Evolutionary conservation across 2,113 vertebrate species (phyloP).

Genomic region (Oreochromis tanganicae): DNA sequence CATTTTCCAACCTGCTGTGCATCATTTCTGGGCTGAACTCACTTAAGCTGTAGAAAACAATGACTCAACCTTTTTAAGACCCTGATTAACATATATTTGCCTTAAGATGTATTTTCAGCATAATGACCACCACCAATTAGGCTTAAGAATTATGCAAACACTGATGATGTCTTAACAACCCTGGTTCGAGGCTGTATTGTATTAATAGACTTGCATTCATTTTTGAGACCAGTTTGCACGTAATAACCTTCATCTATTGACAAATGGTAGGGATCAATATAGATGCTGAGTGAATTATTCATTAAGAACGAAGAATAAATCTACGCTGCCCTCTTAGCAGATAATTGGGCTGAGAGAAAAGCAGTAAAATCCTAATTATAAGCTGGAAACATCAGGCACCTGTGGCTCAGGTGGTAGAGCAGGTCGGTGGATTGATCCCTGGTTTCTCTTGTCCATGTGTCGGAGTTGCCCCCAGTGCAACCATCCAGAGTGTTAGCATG

Average conservation of each 20-base stretch:
- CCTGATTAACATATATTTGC: slow-evolving; percentile 18
- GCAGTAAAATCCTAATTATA: slow-evolving; percentile 35
- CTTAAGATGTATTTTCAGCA: not conserved
- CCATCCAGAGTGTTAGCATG: not conserved
- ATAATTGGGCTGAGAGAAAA: slow-evolving; percentile 8
- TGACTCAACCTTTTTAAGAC: slow-evolving; percentile 1
- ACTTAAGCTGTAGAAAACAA: not conserved
- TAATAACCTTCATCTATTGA: slow-evolving; percentile 51
- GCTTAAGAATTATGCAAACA: slow-evolving; percentile 33
- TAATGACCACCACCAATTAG: slow-evolving; percentile 37
- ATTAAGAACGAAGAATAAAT: slow-evolving; percentile 45
- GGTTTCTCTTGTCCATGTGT: not conserved
- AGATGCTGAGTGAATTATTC: slow-evolving; percentile 61
- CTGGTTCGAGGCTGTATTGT: not conserved
- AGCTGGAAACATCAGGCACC: not conserved
- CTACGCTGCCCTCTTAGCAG: slow-evolving; percentile 48
- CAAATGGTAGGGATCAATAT: slow-evolving; percentile 45
- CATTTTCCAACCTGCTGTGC: not conserved
- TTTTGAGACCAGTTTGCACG: slow-evolving; percentile 43
- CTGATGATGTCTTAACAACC: slow-evolving; percentile 21
- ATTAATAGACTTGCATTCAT: slow-evolving; percentile 11
- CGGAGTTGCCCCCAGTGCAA: not conserved
- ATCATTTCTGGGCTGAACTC: not conserved
- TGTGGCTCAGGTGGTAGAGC: not conserved
- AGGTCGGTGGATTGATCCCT: not conserved